These are phyloP conservation scores for Actenoides lindsayi DNA, from an alignment of 2,113 vertebrate species.

Conservation along the genomic window DNA sequence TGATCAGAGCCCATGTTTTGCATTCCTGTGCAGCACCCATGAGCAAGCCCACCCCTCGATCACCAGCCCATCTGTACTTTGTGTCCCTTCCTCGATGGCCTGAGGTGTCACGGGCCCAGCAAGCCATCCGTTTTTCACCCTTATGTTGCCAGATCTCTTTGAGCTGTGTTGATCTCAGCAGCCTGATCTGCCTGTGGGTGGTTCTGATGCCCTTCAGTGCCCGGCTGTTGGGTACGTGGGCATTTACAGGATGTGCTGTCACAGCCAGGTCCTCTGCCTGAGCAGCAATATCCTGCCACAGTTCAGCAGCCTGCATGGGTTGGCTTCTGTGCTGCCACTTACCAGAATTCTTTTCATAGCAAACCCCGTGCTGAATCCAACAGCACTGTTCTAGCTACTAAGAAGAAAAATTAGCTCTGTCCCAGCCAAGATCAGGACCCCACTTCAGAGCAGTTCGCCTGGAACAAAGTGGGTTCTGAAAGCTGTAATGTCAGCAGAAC, in stretches of 20 bases:
- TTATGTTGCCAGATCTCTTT: not conserved
- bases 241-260: not conserved
- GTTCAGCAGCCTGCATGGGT: not conserved
- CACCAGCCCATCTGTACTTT: not conserved
- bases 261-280: not conserved
- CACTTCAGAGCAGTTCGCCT: not conserved
- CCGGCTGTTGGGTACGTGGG: not conserved
- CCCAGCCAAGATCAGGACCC: not conserved
- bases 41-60: not conserved
- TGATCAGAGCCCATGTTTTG: not conserved
- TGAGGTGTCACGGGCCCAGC: not conserved
- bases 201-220: not conserved
- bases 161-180: not conserved
- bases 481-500: not conserved
- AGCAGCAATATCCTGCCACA: not conserved
- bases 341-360: not conserved
- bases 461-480: not conserved
- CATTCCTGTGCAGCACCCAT: not conserved
- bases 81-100: not conserved
- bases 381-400: not conserved
- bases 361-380: not conserved
- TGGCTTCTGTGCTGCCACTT: not conserved
- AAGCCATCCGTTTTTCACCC: not conserved
- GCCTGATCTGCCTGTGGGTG: not conserved
- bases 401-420: not conserved